Evolutionary conservation across 2,888 invertebrate genomes (phyloP).

Genomic region (Hydrotaea cyrtoneurina): DNA sequence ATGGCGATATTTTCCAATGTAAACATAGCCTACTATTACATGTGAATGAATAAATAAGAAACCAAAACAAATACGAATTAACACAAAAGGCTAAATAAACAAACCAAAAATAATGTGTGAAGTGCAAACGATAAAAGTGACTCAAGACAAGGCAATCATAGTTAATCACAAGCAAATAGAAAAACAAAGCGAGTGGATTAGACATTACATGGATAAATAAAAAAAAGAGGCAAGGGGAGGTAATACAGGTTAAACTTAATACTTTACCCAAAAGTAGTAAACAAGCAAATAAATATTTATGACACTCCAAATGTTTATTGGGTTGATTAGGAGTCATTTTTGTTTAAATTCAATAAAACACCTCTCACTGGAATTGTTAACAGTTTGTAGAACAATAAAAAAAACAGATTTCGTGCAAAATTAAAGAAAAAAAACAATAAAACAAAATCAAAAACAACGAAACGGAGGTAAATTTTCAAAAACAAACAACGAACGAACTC

Average conservation of each 20-base stretch:
- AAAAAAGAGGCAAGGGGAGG: not conserved
- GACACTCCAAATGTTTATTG: conserved; percentile 3
- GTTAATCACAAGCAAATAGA: conserved; percentile 7
- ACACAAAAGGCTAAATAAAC: too few species aligned
- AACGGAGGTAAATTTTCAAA: too few species aligned
- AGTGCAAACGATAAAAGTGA: too few species aligned
- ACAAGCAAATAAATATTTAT: conserved; percentile 22
- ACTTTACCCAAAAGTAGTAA: conserved; percentile 39
- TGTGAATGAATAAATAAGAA: too few species aligned
- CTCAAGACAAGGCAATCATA: not conserved
- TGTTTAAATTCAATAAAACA: not conserved
- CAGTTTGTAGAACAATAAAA: not conserved
- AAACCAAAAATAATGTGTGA: too few species aligned
- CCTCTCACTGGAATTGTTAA: not conserved
- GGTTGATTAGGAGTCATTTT: not conserved
- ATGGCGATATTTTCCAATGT: too few species aligned
- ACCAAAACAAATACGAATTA: too few species aligned
- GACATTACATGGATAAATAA: not conserved
- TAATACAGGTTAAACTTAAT: not conserved
- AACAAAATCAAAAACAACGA: not conserved
- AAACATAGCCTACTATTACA: too few species aligned
- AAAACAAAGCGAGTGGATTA: conserved; percentile 1
- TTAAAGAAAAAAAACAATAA: not conserved
- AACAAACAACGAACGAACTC: not conserved
- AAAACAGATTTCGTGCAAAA: not conserved